Percentiles rank a stretch among this genome's conserved stretches.
Evolutionary conservation across 2,888 invertebrate genomes (phyloP).

Genomic region (Lithophane ornitopus): DNA sequence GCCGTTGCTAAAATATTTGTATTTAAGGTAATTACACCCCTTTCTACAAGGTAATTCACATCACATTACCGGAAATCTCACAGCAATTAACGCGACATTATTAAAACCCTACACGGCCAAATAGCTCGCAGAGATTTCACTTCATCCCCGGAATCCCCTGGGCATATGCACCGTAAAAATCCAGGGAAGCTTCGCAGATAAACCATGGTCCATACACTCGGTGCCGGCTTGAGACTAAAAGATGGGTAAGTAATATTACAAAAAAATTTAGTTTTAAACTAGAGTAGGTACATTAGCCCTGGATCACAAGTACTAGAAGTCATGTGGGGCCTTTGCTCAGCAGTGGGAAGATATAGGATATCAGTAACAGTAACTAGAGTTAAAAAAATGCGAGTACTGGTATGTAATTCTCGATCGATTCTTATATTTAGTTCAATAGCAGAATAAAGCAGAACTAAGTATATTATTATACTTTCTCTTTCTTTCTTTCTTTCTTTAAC

Average conservation of each 20-base stretch:
- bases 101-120: conserved; percentile 37
- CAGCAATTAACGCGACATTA: conserved; percentile 47
- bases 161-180: conserved; percentile 53
- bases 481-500: not conserved
- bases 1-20: no score
- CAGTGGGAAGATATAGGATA: no score
- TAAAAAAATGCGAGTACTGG: no score
- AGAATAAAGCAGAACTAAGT: not conserved
- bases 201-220: conserved; percentile 40
- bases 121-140: conserved; percentile 42
- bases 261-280: no score
- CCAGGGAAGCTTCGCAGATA: conserved; percentile 42
- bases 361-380: no score
- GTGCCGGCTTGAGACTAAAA: not conserved
- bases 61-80: conserved; percentile 3
- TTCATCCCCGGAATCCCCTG: conserved; percentile 44
- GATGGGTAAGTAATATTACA: conserved; percentile 3
- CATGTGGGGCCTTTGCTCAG: no score
- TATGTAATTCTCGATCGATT: not conserved
- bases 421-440: not conserved
- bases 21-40: no score
- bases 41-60: conserved; percentile 11
- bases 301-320: no score
- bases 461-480: not conserved
- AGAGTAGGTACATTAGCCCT: no score